A percentile compares a stretch with the other conserved stretches of the same genome.
Conservation (phyloP, 2,888 invertebrate species). For the Diarsia rubi region DNA sequence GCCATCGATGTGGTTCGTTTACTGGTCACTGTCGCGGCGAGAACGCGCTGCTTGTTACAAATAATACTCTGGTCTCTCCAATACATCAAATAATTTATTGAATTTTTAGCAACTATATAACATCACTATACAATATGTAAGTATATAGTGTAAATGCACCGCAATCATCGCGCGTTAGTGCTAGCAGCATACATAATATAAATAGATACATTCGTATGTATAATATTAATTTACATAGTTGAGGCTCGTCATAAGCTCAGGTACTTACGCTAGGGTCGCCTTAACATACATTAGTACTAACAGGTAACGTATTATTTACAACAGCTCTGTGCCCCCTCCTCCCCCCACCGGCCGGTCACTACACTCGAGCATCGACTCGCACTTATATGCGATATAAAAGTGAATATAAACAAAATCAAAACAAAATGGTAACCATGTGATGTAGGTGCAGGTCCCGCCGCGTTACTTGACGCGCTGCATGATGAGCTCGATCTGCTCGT, state of each 20-base stretch:
- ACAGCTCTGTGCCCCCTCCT: conserved; percentile 5
- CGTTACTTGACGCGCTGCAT: conserved; percentile 90
- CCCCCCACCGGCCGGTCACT: not conserved
- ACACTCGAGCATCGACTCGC: conserved; percentile 47
- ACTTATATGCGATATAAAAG: conserved; percentile 37
- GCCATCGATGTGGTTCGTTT: not conserved
- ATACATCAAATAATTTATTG: conserved; percentile 71
- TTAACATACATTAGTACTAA: conserved; percentile 65
- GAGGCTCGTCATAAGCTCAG: conserved; percentile 73
- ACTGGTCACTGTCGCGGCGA: too few relatives aligned
- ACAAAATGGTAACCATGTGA: conserved; percentile 38
- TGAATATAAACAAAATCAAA: conserved; percentile 48
- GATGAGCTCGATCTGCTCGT: conserved; percentile 95
- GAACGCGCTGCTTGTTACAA: conserved; percentile 18
- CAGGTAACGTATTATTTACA: conserved; percentile 80
- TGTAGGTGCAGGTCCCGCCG: not conserved
- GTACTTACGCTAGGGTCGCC: conserved; percentile 78
- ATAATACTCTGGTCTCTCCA: conserved; percentile 59
- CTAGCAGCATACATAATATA: conserved; percentile 63
- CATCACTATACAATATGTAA: conserved; percentile 58
- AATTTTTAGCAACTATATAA: conserved; percentile 61
- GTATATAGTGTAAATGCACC: conserved; percentile 74
- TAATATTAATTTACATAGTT: conserved; percentile 59
- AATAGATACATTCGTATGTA: conserved; percentile 46
- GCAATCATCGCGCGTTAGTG: conserved; percentile 66